Evolutionary conservation across 2,888 invertebrate species (phyloP).

Genomic region (Podotricha telesiphe): DNA sequence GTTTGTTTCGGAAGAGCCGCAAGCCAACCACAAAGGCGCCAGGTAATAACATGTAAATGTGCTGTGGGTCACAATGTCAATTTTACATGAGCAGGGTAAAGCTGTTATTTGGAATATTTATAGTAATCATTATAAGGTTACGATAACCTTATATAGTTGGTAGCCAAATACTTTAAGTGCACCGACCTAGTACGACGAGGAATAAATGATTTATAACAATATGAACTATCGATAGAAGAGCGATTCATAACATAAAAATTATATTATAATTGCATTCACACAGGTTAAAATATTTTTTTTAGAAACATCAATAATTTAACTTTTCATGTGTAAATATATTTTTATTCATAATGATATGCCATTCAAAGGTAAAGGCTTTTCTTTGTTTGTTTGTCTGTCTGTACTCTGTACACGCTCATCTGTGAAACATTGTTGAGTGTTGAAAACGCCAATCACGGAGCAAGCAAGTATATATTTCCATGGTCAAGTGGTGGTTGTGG

Average conservation of each 20-base stretch:
- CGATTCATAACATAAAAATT: background rate
- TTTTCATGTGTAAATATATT: too few species aligned
- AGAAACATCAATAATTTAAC: too few species aligned
- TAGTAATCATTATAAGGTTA: background rate
- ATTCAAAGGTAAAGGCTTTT: too few species aligned
- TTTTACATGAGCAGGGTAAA: slow-evolving; percentile 14
- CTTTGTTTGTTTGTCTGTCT: too few species aligned
- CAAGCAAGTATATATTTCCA: too few species aligned
- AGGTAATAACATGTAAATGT: slow-evolving; percentile 41
- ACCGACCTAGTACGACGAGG: background rate
- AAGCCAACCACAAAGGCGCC: slow-evolving; percentile 26
- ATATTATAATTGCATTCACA: too few species aligned
- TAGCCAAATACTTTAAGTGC: background rate
- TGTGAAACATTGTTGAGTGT: too few species aligned
- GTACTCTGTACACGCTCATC: too few species aligned
- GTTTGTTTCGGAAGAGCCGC: slow-evolving; percentile 35
- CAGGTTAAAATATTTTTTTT: too few species aligned
- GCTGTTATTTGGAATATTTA: slow-evolving; percentile 16
- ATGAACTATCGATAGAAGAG: background rate
- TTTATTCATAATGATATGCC: too few species aligned
- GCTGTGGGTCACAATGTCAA: slow-evolving; percentile 36
- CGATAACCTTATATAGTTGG: background rate
- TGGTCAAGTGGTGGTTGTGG: too few species aligned
- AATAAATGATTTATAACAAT: background rate
- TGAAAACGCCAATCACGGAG: too few species aligned